phyloP scores from a whole-genome alignment of 2,888 invertebrate species.

The Hirtodrosophila cameraria region DNA sequence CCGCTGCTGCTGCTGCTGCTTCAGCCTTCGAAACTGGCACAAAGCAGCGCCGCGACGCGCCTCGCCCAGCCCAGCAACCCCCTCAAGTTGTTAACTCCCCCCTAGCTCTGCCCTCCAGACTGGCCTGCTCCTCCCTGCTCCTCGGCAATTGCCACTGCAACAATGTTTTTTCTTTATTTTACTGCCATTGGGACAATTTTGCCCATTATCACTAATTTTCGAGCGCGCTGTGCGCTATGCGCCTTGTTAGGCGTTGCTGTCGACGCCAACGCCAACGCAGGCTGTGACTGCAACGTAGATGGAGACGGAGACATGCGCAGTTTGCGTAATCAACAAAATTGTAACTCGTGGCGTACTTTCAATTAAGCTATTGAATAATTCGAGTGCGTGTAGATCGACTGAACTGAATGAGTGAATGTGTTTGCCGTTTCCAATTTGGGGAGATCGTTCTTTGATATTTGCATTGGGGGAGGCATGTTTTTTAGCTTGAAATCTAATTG shows the following conservation, averaged over 20 bases:
- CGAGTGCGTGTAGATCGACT: conserved; percentile 53
- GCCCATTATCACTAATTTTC: conserved; percentile 78
- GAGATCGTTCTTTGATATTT: conserved; percentile 29
- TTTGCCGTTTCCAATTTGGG: conserved; percentile 34
- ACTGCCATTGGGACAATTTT: conserved; percentile 76
- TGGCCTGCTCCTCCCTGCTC: conserved; percentile 17
- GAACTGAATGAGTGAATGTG: conserved; percentile 56
- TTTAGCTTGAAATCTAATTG: neutral
- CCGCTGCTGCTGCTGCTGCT: conserved; percentile 42
- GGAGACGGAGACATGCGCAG: conserved; percentile 55
- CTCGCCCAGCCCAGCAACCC: conserved; percentile 32
- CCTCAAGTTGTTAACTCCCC: conserved; percentile 31
- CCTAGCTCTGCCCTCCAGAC: conserved; percentile 28
- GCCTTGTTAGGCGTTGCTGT: conserved; percentile 67
- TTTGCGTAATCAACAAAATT: conserved; percentile 76
- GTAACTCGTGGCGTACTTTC: conserved; percentile 75
- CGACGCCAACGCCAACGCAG: conserved; percentile 18
- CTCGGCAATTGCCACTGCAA: conserved; percentile 33
- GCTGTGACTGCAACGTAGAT: conserved; percentile 1
- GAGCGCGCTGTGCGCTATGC: conserved; percentile 56
- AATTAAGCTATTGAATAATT: conserved; percentile 80
- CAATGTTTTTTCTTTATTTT: conserved; percentile 29
- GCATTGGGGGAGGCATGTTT: neutral
- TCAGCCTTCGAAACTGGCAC: conserved; percentile 77
- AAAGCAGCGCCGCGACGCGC: conserved; percentile 38